phyloP scores from a whole-genome alignment of 2,888 invertebrate species.

The Digitonthophagus gazella region DNA sequence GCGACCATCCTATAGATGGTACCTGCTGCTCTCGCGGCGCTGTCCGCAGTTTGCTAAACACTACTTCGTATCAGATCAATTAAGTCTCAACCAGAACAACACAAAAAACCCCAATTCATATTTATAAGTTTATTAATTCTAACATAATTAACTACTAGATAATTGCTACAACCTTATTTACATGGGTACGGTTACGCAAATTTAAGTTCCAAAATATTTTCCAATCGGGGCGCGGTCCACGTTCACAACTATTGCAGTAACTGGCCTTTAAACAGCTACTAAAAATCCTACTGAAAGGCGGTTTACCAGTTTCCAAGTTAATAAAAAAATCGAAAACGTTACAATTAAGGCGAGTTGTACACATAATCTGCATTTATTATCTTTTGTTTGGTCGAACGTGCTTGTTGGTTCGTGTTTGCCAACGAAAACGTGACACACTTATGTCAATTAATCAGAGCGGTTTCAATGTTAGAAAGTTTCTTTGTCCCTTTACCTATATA shows the following conservation, averaged over 20 bases:
- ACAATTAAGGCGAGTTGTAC: constrained; percentile 10
- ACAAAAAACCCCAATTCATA: background rate
- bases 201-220: background rate
- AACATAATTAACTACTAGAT: too few relatives aligned
- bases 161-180: background rate
- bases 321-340: constrained; percentile 11
- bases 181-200: background rate
- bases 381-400: background rate
- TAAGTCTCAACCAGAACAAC: constrained; percentile 1
- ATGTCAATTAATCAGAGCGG: background rate
- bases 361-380: background rate
- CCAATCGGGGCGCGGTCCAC: background rate
- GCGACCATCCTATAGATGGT: constrained; percentile 76
- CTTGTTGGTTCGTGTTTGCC: background rate
- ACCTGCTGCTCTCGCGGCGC: constrained; percentile 76
- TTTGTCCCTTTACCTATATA: background rate
- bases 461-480: background rate
- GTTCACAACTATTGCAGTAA: background rate
- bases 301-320: background rate
- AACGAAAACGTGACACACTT: constrained; percentile 1
- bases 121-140: background rate
- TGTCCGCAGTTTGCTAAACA: constrained; percentile 73
- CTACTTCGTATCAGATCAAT: constrained; percentile 31
- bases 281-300: background rate
- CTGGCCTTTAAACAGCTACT: background rate